Conservation (phyloP, 1,140 invertebrate genomes). For the Eurosta solidaginis region DNA sequence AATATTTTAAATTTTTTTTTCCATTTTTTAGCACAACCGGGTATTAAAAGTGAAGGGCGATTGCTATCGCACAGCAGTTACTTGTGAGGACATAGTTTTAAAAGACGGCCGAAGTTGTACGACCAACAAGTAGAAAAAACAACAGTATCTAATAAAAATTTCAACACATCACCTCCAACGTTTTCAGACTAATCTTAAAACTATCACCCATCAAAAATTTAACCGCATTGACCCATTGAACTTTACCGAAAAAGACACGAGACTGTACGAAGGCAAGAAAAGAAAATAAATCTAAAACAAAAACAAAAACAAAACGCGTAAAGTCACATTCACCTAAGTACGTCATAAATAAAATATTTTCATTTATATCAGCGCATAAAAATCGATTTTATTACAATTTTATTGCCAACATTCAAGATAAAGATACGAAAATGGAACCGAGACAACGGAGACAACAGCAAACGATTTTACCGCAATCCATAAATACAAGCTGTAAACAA, state of each 20-base stretch:
- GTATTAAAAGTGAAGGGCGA: no score
- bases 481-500: conserved; percentile 14
- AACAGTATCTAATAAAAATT: background rate
- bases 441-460: background rate
- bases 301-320: background rate
- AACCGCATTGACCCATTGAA: conserved; percentile 11
- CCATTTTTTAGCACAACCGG: no score
- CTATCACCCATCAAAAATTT: background rate
- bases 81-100: no score
- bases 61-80: no score
- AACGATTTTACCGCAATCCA: background rate
- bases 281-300: background rate
- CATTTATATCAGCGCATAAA: conserved; percentile 31
- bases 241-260: background rate
- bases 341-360: conserved; percentile 28
- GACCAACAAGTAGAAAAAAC: background rate
- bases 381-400: conserved; percentile 35
- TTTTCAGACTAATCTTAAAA: conserved; percentile 6
- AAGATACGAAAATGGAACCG: background rate
- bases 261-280: background rate
- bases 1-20: no score
- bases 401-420: conserved; percentile 33
- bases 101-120: no score
- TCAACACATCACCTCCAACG: background rate
- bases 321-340: conserved; percentile 32